Evolutionary conservation across 2,888 invertebrate species (phyloP).

Genomic region (Crocallis elinguaria): DNA sequence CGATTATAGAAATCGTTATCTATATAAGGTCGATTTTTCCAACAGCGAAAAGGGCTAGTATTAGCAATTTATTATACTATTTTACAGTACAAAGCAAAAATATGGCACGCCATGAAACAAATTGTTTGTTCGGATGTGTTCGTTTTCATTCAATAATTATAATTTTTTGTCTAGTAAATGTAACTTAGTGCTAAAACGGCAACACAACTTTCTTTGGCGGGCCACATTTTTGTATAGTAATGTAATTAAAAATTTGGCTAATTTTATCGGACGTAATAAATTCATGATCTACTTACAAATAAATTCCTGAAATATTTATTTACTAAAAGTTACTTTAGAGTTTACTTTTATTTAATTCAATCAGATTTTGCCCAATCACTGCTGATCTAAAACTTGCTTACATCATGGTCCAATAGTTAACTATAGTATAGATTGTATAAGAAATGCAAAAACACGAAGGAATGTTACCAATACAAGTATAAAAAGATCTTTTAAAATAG

Average conservation of each 20-base stretch:
- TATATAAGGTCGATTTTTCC: slow-evolving; percentile 16
- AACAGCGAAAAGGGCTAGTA: slow-evolving; percentile 13
- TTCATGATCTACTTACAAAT: background rate
- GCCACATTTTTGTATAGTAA: background rate
- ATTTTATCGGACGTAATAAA: slow-evolving; percentile 9
- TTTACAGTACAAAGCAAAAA: background rate
- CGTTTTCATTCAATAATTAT: too few relatives aligned
- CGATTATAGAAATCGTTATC: slow-evolving; percentile 4
- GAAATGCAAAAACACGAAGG: slow-evolving; percentile 32
- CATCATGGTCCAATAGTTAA: slow-evolving; percentile 17
- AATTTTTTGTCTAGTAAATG: too few relatives aligned
- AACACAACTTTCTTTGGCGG: background rate
- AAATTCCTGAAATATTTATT: background rate
- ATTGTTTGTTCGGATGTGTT: background rate
- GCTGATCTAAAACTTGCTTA: slow-evolving; percentile 3
- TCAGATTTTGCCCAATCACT: slow-evolving; percentile 4
- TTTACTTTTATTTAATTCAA: background rate
- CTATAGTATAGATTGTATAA: slow-evolving; percentile 7
- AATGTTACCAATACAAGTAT: slow-evolving; percentile 28
- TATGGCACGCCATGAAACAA: background rate
- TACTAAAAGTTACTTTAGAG: background rate
- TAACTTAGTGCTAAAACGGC: too few relatives aligned
- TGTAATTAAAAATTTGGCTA: slow-evolving; percentile 9
- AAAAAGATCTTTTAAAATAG: slow-evolving; percentile 5
- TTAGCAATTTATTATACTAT: background rate